A percentile compares a stretch with the other conserved stretches of the same genome.
phyloP scores from a whole-genome alignment of 2,113 vertebrate species.

The Tychaedon coryphoeus region DNA sequence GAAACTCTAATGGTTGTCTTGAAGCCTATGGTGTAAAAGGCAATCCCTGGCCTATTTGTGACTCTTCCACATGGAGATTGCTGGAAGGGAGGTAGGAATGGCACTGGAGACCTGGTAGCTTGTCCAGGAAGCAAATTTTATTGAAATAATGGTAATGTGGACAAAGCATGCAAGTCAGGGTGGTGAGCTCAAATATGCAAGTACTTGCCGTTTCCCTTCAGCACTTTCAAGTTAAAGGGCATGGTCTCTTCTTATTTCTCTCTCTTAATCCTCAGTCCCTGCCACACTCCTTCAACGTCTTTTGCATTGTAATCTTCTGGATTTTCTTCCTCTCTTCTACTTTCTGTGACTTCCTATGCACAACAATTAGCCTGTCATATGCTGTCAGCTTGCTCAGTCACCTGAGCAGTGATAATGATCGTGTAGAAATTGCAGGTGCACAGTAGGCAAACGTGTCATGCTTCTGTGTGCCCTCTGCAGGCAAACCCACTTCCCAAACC shows the following conservation, averaged over 20 bases:
- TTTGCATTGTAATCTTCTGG: rapidly evolving
- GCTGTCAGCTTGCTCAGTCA: background rate
- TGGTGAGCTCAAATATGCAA: background rate
- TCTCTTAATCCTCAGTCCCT: background rate
- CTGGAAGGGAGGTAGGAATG: background rate
- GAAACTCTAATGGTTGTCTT: background rate
- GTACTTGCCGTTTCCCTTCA: background rate
- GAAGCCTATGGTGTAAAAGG: background rate
- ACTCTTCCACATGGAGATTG: background rate
- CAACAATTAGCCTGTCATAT: background rate
- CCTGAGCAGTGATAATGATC: rapidly evolving
- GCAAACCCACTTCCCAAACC: background rate
- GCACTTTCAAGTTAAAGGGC: background rate
- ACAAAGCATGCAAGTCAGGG: background rate
- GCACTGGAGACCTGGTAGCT: background rate
- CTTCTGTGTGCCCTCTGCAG: background rate
- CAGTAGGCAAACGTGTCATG: rapidly evolving
- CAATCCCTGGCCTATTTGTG: background rate
- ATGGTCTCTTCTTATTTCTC: background rate
- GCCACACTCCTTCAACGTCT: rapidly evolving
- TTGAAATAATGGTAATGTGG: rapidly evolving
- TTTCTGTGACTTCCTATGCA: background rate
- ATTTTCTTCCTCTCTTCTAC: background rate
- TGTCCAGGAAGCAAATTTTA: background rate
- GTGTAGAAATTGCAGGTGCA: background rate